Evolutionary conservation across 1,140 invertebrate species (phyloP).

Genomic region (Cotesia glomerata): DNA sequence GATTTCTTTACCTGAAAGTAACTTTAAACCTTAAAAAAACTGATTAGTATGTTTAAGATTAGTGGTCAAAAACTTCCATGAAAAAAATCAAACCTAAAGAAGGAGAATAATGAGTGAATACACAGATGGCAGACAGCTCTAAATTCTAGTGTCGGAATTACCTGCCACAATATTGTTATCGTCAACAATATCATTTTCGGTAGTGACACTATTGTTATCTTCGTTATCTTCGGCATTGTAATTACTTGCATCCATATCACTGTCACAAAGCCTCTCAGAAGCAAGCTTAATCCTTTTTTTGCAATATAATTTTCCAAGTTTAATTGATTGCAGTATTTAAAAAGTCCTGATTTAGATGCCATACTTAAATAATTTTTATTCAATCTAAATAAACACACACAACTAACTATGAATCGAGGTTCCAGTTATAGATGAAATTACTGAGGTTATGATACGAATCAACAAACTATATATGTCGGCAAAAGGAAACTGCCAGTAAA

Average conservation of each 20-base stretch:
- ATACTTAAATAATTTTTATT: too few relatives aligned
- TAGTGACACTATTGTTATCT: background rate
- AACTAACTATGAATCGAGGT: too few relatives aligned
- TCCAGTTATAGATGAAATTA: background rate
- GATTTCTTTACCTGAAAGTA: slow-evolving; percentile 15
- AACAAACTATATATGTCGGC: background rate
- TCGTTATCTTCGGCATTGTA: slow-evolving; percentile 6
- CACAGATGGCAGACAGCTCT: background rate
- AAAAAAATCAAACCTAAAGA: slow-evolving; percentile 18
- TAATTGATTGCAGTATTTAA: background rate
- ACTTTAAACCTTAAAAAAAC: slow-evolving; percentile 19
- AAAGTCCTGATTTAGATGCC: background rate
- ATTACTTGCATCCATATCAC: background rate
- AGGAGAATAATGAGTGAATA: slow-evolving; percentile 8
- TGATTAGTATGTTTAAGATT: slow-evolving; percentile 5
- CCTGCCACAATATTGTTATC: slow-evolving; percentile 3
- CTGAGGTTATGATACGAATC: background rate
- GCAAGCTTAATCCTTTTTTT: slow-evolving; percentile 10
- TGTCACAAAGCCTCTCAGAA: background rate
- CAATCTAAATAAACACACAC: too few relatives aligned
- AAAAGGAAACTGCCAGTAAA: background rate
- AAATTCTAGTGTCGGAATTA: background rate
- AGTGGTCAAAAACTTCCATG: background rate
- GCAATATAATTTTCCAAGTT: slow-evolving; percentile 5
- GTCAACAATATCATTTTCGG: slow-evolving; percentile 6